Base-by-base conservation (phyloP, 2,113 vertebrate genomes). In the Peromyscus californicus region DNA sequence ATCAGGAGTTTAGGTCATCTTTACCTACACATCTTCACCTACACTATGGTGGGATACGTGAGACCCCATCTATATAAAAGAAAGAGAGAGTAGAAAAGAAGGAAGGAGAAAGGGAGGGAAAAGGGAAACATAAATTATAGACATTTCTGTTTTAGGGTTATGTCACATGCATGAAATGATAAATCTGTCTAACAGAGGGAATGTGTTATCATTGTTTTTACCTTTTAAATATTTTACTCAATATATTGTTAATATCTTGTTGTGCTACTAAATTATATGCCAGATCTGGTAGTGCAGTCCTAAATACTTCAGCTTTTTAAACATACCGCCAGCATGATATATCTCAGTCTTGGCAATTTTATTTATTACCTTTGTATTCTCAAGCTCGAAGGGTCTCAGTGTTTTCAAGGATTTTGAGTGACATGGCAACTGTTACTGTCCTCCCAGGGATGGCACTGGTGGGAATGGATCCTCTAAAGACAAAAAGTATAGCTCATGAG, bases 321-420 rank as follows among this genome's bases (percentile, higher is more conserved):
- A 89, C 72, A 83, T 95, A 85, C 21, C n/a, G 90, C 67, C 75
- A 1, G 17, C 45, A 29, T 33, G 76, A 51, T 39, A 74, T 39
- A 48, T n/a, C 42, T 89, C 63, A 79, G 1, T 90, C 82, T 94
- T 94, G 78, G 78, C 63, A 45, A 61, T 83, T 92, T 45, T 95
- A 48, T 86, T 92, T 70, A 75, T 92, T 87, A 88, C 57, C 76
- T 90, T 92, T 93, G 12, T 80, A 22, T 90, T 95, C 67, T 78
- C 11, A 67, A 39, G 21, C 48, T 91, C 85, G 65, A 74, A 92
- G 36, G 24, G 12, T 78, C 51, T 93, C 54, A 67, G 42, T 48
- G 76, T 83, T 92, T 70, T 26, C 4, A 85, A 97, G 26, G 29
- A 26, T 76, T 96, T 39, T 86, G 78, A 96, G 79, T 92, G 69